These are phyloP conservation scores for Anodontia alba DNA, from an alignment of 2,888 invertebrate genomes.

Conservation along the genomic window DNA sequence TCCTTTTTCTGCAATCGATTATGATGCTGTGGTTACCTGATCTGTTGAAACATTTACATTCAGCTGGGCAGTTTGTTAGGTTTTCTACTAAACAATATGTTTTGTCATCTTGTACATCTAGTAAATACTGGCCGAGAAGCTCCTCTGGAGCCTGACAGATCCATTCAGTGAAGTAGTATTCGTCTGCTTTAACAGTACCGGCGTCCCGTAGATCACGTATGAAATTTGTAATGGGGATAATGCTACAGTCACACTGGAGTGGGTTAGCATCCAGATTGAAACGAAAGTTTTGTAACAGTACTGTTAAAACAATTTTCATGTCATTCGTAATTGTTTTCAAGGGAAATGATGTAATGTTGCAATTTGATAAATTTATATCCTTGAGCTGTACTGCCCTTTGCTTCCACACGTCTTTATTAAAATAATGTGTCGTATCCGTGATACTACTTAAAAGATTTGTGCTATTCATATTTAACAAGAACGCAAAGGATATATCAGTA, in stretches of 20 bases:
- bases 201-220: background rate
- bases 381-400: too few species aligned
- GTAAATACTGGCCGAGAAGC: background rate
- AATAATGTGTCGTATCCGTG: too few species aligned
- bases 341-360: background rate
- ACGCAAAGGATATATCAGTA: too few species aligned
- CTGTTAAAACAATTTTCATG: background rate
- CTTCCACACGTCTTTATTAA: too few species aligned
- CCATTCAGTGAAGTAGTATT: background rate
- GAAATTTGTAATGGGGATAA: background rate
- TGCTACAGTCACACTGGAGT: background rate
- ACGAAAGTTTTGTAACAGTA: background rate
- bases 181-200: background rate
- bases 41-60: background rate
- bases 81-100: background rate
- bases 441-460: too few species aligned
- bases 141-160: background rate
- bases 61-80: background rate
- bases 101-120: background rate
- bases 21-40: background rate
- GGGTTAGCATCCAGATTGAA: background rate
- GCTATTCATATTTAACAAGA: too few species aligned
- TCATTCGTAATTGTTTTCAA: background rate
- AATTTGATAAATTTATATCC: too few species aligned
- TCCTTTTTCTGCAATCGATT: background rate